Percentiles rank a stretch among this genome's conserved stretches.
Evolutionary conservation across 2,113 vertebrate species (phyloP).

Genomic region (Poeciliopsis prolifica): DNA sequence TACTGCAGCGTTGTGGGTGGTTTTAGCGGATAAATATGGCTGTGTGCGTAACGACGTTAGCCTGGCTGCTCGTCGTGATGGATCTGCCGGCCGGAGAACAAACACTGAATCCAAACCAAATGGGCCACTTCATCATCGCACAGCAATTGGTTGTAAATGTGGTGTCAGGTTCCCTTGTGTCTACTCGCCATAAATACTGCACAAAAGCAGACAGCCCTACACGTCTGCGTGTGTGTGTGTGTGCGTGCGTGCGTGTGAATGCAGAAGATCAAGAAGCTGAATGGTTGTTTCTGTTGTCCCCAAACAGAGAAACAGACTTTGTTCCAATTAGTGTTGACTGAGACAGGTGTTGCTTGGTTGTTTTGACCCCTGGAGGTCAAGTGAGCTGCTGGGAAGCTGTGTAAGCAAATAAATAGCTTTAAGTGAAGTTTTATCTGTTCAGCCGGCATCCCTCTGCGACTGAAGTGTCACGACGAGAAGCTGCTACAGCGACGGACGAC

Average conservation of each 20-base stretch:
- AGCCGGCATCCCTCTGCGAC: slow-evolving; percentile 78
- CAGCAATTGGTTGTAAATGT: slow-evolving; percentile 75
- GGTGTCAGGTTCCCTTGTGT: slow-evolving; percentile 72
- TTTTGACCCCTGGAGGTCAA: slow-evolving; percentile 74
- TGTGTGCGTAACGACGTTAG: neutral
- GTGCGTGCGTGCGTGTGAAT: slow-evolving; percentile 14
- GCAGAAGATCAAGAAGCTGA: neutral
- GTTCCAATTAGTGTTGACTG: slow-evolving; percentile 73
- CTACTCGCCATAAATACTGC: slow-evolving; percentile 68
- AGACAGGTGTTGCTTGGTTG: slow-evolving; percentile 83
- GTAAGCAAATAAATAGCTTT: slow-evolving; percentile 87
- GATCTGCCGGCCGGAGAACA: slow-evolving; percentile 55
- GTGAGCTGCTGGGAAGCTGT: slow-evolving; percentile 75
- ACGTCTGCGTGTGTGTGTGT: slow-evolving; percentile 10
- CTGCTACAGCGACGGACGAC: slow-evolving; percentile 67
- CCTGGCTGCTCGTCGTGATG: slow-evolving; percentile 35
- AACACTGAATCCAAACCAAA: slow-evolving; percentile 68
- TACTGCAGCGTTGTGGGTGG: neutral
- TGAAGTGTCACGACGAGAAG: slow-evolving; percentile 56
- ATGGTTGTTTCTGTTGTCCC: slow-evolving; percentile 16
- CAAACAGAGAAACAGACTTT: slow-evolving; percentile 72
- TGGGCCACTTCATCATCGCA: slow-evolving; percentile 73
- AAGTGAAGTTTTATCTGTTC: slow-evolving; percentile 83
- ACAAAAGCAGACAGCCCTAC: slow-evolving; percentile 58
- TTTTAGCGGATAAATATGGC: slow-evolving; percentile 7